These are phyloP conservation scores for Mactra quadrangularis DNA, from an alignment of 1,140 invertebrate species.

Conservation along the genomic window DNA sequence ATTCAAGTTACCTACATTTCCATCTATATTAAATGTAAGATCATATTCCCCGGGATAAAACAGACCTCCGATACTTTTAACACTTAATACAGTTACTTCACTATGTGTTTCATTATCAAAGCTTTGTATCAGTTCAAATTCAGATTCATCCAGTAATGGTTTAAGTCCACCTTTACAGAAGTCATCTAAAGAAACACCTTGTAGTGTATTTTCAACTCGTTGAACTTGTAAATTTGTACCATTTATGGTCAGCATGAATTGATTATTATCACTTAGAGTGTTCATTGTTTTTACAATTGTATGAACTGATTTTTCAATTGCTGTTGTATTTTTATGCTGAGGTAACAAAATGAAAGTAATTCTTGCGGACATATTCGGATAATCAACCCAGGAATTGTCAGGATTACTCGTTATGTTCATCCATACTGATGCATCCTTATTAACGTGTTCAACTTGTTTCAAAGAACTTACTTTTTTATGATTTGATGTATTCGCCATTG, in stretches of 20 bases:
- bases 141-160: slow-evolving; percentile 52
- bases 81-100: slow-evolving; percentile 65
- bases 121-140: slow-evolving; percentile 61
- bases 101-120: slow-evolving; percentile 23
- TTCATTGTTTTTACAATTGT: slow-evolving; percentile 67
- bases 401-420: background rate
- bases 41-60: slow-evolving; percentile 76
- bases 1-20: slow-evolving; percentile 62
- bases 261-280: slow-evolving; percentile 61
- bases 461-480: too few species aligned
- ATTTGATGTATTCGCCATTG: too few species aligned
- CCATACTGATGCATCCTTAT: too few species aligned
- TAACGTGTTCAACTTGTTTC: too few species aligned
- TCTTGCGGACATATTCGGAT: background rate
- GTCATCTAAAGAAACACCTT: slow-evolving; percentile 45
- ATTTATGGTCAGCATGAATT: slow-evolving; percentile 73
- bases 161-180: slow-evolving; percentile 66
- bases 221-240: slow-evolving; percentile 68
- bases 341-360: slow-evolving; percentile 70
- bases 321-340: slow-evolving; percentile 38
- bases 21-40: slow-evolving; percentile 70
- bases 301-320: slow-evolving; percentile 51
- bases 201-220: slow-evolving; percentile 57
- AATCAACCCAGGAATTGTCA: background rate
- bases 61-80: slow-evolving; percentile 70